These are phyloP conservation scores for Apodemia zela DNA, from an alignment of 2,888 invertebrate genomes.

Conservation along the genomic window DNA sequence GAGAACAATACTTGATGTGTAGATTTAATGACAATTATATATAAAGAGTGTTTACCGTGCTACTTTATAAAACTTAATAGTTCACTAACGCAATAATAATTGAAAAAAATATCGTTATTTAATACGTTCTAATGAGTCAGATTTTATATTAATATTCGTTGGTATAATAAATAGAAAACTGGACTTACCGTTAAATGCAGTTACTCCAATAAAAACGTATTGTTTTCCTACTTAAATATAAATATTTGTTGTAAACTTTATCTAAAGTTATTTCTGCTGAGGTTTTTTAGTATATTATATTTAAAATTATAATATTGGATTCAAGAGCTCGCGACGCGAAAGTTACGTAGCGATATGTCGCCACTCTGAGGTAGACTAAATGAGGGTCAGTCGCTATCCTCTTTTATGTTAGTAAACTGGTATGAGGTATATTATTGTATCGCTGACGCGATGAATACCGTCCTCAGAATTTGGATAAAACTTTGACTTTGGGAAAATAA, in stretches of 20 bases:
- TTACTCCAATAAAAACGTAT: background rate
- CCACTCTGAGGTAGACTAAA: constrained; percentile 57
- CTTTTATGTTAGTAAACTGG: constrained; percentile 74
- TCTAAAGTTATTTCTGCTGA: background rate
- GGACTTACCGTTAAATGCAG: background rate
- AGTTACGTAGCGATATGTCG: constrained; percentile 36
- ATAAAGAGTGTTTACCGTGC: background rate
- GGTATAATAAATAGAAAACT: too few species aligned
- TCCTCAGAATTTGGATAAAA: background rate
- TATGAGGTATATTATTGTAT: constrained; percentile 37
- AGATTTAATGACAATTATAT: background rate
- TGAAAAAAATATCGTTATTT: background rate
- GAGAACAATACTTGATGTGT: constrained; percentile 13
- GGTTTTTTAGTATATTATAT: constrained; percentile 2
- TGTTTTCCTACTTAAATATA: background rate
- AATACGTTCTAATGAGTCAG: background rate
- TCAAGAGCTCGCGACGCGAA: constrained; percentile 19
- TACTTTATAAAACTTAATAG: background rate
- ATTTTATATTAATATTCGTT: too few species aligned
- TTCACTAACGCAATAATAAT: background rate
- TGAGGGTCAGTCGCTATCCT: constrained; percentile 65
- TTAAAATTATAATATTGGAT: background rate
- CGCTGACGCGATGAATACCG: constrained; percentile 36
- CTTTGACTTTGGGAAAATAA: background rate
- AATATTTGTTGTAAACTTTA: background rate